Evolutionary conservation across 2,888 invertebrate genomes (phyloP), one percentile per base, ranked within the genome.

Genomic region (Furcula furcula): DNA sequence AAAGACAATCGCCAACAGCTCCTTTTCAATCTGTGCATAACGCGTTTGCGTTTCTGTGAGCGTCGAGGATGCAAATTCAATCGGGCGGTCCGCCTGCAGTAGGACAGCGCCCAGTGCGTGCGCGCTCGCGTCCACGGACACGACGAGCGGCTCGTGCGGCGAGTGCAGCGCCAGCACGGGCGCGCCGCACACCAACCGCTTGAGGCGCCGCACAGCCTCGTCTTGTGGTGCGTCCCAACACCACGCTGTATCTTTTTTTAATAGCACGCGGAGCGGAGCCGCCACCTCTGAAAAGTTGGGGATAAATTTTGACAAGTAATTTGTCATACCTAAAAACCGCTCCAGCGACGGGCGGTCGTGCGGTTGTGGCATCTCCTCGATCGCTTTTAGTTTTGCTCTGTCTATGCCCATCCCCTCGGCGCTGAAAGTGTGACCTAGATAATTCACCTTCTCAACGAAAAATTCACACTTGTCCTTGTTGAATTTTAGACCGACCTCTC

Each of bases 1-100:
- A 21, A 53, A 53, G 2, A 53, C 46, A 2, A 49, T 49, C n/a
- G 49, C 43, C 1, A 45, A 22, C 26, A 53, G 20, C 21, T 55
- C 49, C 14, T 49, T 53, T 18, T 53, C 49, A 1, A 53, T 44
- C 10, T 53, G 53, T 3, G 53, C 47, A 19, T 43, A 43, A n/a
- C 31, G 29, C 4, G 22, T 34, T 28, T 51, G 51, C 1, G 43
- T 30, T 12, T 49, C 43, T 1, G 50, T 49, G 9, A 55, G 42
- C 12, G 46, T 48, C 6, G 12, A 29, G 3, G 48, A 51, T 12
- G 51, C 51, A 20, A 37, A 50, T 18, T 44, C 47, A 7, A 42
- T 39, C 5, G 48, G 51, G 0, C 36, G 40, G 14, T 40, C 38
- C 1, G 7, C 42, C 38, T 51, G 48, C 40, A 55, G 27, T 26